Evolutionary conservation across 2,797 vertebrate genomes (phyloP), one percentile per base, ranked within the genome.

Genomic region (Myiothlypis chrysogaster): DNA sequence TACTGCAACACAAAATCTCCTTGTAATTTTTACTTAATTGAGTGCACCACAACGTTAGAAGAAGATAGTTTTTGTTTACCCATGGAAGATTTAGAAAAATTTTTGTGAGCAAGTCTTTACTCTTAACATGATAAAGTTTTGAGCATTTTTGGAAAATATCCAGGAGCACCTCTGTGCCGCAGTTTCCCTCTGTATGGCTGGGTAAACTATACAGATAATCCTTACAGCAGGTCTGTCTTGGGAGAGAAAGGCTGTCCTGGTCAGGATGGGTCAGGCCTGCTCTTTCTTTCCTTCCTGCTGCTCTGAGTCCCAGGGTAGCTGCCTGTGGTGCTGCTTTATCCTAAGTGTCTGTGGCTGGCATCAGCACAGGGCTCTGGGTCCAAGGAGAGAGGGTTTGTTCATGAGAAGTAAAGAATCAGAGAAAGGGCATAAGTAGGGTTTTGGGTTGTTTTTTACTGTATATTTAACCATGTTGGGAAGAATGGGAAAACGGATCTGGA

Each of bases 121-220:
- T 52, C 18, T 53, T 13, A 35, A 10, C 24, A 12, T 13, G 8
- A 27, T 56, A 27, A 93, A 68, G 1, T 70, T 85, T 41, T 37
- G 28, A 15, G 11, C 44, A 22, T 11, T 47, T 44, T 34, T n/a
- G n/a, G 22, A 24, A 70, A 77, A n/a, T 47, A 37, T 10, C 64
- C 35, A n/a, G 44, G 12, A 80, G 11, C 13, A 10, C 1, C 4
- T 0, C 19, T 66, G 49, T 66, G 28, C 32, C 1, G 0, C 1
- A 0, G 3, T 60, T 83, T 46, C 21, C 55, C 28, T 5, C 41
- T 0, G 1, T 17, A 10, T 30, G 24, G 5, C 14, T 41, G 20
- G 7, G 25, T 44, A 43, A 41, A 32, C 20, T 20, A 2, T 1
- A 21, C 0, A 21, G 11, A 30, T 16, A 41, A 52, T 39, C 16